These are phyloP conservation scores for Etheostoma nigrum DNA, from an alignment of 2,797 vertebrate genomes.

Conservation along the genomic window DNA sequence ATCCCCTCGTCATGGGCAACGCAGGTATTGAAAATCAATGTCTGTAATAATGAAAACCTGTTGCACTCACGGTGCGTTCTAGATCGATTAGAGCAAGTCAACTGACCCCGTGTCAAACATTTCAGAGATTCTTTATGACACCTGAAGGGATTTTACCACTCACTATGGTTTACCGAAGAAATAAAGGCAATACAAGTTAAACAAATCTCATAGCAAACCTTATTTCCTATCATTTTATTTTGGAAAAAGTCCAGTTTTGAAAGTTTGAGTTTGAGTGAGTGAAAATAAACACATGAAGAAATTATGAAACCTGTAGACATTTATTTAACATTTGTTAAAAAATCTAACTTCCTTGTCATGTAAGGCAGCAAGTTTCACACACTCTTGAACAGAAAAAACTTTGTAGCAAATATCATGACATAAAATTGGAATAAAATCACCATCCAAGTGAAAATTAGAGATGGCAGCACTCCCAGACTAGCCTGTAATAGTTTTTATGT, in stretches of 20 bases:
- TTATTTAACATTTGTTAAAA: constrained; percentile 28
- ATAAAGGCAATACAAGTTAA: not conserved
- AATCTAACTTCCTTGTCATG: constrained; percentile 39
- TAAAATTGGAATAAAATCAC: constrained; percentile 64
- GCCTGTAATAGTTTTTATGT: constrained; percentile 76
- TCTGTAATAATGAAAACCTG: constrained; percentile 68
- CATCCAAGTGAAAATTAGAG: constrained; percentile 73
- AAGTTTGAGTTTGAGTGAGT: constrained; percentile 9
- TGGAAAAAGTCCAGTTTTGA: constrained; percentile 5
- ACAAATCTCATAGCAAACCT: not conserved
- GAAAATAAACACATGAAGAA: not conserved
- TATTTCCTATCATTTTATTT: not conserved
- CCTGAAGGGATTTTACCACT: constrained; percentile 34
- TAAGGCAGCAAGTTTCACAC: constrained; percentile 47
- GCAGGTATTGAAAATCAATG: constrained; percentile 73
- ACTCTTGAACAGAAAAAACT: constrained; percentile 57
- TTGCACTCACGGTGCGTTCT: constrained; percentile 40
- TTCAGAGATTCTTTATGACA: constrained; percentile 43
- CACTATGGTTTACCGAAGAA: constrained; percentile 31
- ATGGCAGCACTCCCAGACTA: constrained; percentile 71
- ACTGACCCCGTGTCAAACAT: constrained; percentile 46
- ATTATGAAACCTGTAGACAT: constrained; percentile 7
- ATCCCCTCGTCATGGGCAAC: constrained; percentile 25
- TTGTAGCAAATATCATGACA: constrained; percentile 63
- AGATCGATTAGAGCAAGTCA: constrained; percentile 33